Percentiles rank a stretch among this genome's conserved stretches.
These are phyloP conservation scores for Corvus moneduloides DNA, from an alignment of 2,113 vertebrate genomes.

Conservation along the genomic window DNA sequence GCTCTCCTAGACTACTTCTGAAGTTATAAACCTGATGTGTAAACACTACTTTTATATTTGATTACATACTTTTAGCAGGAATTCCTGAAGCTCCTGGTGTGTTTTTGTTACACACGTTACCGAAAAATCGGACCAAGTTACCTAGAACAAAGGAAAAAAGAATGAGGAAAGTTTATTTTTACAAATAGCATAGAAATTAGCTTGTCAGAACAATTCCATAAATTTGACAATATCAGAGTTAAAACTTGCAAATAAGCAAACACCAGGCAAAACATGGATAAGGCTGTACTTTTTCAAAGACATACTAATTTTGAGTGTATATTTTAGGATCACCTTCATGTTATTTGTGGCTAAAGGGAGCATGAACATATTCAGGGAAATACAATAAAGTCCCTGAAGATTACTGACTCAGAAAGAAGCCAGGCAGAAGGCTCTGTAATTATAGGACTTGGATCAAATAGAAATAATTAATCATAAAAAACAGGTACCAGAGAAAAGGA, in stretches of 20 bases:
- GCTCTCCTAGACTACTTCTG: not conserved
- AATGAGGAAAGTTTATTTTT: not conserved
- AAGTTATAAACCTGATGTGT: not conserved
- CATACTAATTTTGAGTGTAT: not conserved
- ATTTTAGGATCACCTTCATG: not conserved
- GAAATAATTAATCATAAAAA: not conserved
- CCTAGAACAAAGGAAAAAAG: conserved; percentile 73
- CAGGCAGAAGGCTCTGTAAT: not conserved
- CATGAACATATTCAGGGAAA: not conserved
- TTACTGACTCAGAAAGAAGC: not conserved
- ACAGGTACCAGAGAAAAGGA: not conserved
- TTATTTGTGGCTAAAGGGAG: not conserved
- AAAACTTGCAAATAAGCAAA: not conserved
- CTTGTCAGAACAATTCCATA: not conserved
- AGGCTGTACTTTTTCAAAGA: not conserved
- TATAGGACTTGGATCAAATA: not conserved
- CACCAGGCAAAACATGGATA: not conserved
- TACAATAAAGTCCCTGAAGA: not conserved
- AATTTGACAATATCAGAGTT: not conserved
- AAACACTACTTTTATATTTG: not conserved
- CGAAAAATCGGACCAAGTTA: conserved; percentile 89
- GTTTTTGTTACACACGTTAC: conserved; percentile 89
- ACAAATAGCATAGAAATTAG: not conserved
- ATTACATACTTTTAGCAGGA: conserved; percentile 87
- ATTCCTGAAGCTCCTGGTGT: conserved; percentile 90